phyloP scores from a whole-genome alignment of 2,797 vertebrate species.

The Acanthornis magna region DNA sequence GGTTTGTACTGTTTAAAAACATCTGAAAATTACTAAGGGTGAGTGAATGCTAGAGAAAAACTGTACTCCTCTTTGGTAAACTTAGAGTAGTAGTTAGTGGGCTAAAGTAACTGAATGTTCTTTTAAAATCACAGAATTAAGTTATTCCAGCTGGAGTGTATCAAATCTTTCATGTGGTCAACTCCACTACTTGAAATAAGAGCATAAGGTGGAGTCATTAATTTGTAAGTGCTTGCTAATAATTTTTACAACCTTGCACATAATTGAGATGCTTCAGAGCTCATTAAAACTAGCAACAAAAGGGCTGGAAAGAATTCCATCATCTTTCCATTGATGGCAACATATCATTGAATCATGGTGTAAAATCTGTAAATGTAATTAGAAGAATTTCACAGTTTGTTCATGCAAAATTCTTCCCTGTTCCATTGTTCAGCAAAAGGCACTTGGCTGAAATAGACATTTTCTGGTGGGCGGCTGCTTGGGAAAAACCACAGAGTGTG shows the following conservation, averaged over 20 bases:
- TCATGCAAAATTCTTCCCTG: not conserved
- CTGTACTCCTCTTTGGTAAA: not conserved
- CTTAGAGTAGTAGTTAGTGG: not conserved
- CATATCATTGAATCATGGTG: rapidly evolving
- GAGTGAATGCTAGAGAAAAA: not conserved
- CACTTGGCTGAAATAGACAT: rapidly evolving
- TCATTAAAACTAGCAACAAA: not conserved
- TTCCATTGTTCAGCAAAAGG: not conserved
- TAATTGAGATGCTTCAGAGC: not conserved
- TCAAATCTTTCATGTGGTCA: not conserved
- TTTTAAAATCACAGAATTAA: not conserved
- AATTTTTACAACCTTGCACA: not conserved
- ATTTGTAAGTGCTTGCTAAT: not conserved
- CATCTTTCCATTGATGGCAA: not conserved
- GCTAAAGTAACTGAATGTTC: not conserved
- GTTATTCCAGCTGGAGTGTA: not conserved
- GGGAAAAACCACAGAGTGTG: not conserved
- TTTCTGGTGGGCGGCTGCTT: not conserved
- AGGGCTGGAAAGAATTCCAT: not conserved
- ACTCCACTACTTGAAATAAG: not conserved
- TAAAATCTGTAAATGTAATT: not conserved
- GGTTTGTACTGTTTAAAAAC: not conserved
- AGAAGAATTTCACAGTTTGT: not conserved
- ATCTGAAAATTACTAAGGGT: not conserved
- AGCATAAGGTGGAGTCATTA: not conserved